Evolutionary conservation across 2,113 vertebrate species (phyloP), one percentile per base, ranked within the genome.

Genomic region (Misgurnus mizolepis): DNA sequence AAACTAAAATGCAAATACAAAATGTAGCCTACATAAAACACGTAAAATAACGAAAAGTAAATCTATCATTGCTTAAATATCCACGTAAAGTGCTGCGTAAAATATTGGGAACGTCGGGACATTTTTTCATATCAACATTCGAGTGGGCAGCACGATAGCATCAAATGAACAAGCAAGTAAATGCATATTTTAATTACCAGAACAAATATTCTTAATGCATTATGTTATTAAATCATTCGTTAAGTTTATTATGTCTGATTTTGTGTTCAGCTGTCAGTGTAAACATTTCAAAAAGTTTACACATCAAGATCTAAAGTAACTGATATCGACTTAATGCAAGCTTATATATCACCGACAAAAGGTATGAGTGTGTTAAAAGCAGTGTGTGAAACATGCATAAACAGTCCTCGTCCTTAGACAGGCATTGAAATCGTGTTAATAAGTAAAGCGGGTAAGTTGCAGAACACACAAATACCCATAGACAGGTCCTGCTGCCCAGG

Each of bases 401-500:
- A 90, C 89, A 88, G 80, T 86, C 90, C 75, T 80, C 82, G 85
- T 83, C 27, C 27, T 34, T 85, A 78, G 92, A 94, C 93, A 93
- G 92, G 88, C 89, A 85, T 88, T 90, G 91, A 93, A 96, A 96
- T 93, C 90, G 91, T 88, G 92, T 94, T 95, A 95, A 96, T 94
- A 94, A 91, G 91, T 84, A 86, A 88, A 91, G 88, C 85, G 86
- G 88, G 80, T 88, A 86, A 83, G 87, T 68, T 78, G 69, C 67
- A 88, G 81, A 69, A 75, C 81, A 89, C 88, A 88, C 92, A 93
- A 93, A 95, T 93, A 88, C 67, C 89, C 89, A 82, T 4, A 69
- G 92, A 94, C 92, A 95, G 94, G 91, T 90, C 91, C 78, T 0
- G n/a, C 84, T 80, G 88, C 93, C 91, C 88, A 70, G 70, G 62